Evolutionary conservation across 2,113 vertebrate species (phyloP).

Genomic region (Notechis scutatus): DNA sequence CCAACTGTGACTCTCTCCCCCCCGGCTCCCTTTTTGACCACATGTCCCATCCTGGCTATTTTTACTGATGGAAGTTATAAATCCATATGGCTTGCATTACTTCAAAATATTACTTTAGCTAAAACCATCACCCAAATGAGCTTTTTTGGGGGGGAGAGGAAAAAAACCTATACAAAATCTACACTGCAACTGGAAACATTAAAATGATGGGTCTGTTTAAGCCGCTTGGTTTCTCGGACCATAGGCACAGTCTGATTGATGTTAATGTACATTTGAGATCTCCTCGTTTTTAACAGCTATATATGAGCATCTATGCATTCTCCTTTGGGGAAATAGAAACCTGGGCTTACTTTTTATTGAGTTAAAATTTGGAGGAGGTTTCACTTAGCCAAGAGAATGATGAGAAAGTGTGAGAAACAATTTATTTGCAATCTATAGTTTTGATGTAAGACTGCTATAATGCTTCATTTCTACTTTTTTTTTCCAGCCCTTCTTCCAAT

Average conservation of each 20-base stretch:
- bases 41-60: constrained; percentile 21
- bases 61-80: constrained; percentile 55
- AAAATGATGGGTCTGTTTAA: constrained; percentile 11
- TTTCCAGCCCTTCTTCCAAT: neutral
- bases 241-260: neutral
- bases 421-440: neutral
- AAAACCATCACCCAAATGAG: constrained; percentile 48
- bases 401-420: neutral
- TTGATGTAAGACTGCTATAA: neutral
- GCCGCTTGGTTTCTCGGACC: constrained; percentile 6
- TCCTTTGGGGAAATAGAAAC: neutral
- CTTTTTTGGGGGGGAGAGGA: neutral
- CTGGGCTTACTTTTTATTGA: neutral
- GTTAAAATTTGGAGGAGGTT: neutral
- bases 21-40: neutral
- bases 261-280: neutral
- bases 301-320: neutral
- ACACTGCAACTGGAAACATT: constrained; percentile 16
- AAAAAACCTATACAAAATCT: constrained; percentile 8
- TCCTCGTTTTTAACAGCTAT: neutral
- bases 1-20: neutral
- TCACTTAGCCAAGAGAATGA: neutral
- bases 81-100: constrained; percentile 57
- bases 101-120: constrained; percentile 56
- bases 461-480: neutral